phyloP scores from a whole-genome alignment of 53 echinoderm and acorn worm species.

The Temnopleurus reevesii region DNA sequence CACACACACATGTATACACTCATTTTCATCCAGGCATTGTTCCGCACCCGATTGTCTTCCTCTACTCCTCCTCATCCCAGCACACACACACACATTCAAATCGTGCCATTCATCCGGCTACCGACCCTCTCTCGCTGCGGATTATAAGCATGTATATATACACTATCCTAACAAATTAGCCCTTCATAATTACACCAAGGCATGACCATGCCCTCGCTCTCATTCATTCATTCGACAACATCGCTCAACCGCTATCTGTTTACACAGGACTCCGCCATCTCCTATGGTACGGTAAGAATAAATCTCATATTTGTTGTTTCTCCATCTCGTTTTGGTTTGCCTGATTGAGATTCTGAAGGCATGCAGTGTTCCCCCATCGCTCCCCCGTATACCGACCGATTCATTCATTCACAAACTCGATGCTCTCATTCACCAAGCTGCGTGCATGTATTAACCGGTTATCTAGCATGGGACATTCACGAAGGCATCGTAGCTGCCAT shows the following conservation, averaged over 20 bases:
- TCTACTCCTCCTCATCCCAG: neutral
- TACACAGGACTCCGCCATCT: slow-evolving; percentile 18
- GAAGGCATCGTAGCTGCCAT: neutral
- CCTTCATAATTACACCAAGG: slow-evolving; percentile 41
- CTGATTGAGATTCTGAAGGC: neutral
- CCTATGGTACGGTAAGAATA: slow-evolving; percentile 14
- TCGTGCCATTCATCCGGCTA: neutral
- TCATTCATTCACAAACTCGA: slow-evolving; percentile 26
- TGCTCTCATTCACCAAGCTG: neutral
- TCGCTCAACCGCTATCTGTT: neutral
- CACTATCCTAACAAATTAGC: slow-evolving; percentile 54
- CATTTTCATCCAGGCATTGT: slow-evolving; percentile 15
- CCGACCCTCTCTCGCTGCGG: neutral
- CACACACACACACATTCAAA: neutral
- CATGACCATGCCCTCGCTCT: neutral
- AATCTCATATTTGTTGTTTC: neutral
- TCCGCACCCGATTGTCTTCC: neutral
- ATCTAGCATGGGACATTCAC: neutral
- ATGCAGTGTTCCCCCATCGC: neutral
- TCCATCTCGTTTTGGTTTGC: neutral
- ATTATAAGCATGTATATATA: slow-evolving; percentile 53
- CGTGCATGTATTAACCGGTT: slow-evolving; percentile 26
- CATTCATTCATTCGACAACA: neutral
- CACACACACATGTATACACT: neutral
- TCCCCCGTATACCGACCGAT: neutral